Evolutionary conservation across 2,113 vertebrate species (phyloP), one percentile per base, ranked within the genome.

Genomic region (Anser brachyrhynchus): DNA sequence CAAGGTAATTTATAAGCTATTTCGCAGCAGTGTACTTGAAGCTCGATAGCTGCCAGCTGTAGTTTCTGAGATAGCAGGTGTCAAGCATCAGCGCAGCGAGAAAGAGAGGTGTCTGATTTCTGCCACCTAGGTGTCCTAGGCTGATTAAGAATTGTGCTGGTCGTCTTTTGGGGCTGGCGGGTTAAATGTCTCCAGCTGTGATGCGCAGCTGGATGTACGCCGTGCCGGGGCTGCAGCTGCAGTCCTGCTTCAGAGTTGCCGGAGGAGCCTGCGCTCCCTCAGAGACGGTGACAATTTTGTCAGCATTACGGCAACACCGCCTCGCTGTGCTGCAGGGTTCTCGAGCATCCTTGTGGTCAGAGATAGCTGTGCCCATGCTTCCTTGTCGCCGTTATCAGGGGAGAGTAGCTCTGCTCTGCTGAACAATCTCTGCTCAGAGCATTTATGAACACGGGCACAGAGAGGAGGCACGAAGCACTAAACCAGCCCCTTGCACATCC

Each of bases 41-140:
- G 84, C 91, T 84, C 76, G 3, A 10, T 8, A 31, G 81, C 89
- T 91, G 91, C 95, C 91, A 94, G 91, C 95, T 91, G 95, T 4
- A 75, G 54, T 85, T 76, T 29, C 94, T 91, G 85, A 20, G 70
- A 18, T 76, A 67, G 92, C 92, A 91, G 84, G 89, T 93, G 94
- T 67, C 93, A 84, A 66, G 77, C 80, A 82, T 72, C 95, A 37
- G 76, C 20, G 3, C 22, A 5, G 80, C 67, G 52, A 23, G 33
- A 87, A 84, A 41, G 82, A 52, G 39, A 78, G 69, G 89, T 67
- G 64, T 74, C 87, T 75, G 2, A 65, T 89, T 96, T n/a, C 91
- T 89, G 70, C 66, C 69, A 14, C 64, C 5, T 65, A 33, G 75
- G 71, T 51, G 72, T 46, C 76, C 43, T 14, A 2, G 73, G 16